These are phyloP conservation scores for Podarcis raffonei DNA, from an alignment of 2,113 vertebrate species.

Conservation along the genomic window DNA sequence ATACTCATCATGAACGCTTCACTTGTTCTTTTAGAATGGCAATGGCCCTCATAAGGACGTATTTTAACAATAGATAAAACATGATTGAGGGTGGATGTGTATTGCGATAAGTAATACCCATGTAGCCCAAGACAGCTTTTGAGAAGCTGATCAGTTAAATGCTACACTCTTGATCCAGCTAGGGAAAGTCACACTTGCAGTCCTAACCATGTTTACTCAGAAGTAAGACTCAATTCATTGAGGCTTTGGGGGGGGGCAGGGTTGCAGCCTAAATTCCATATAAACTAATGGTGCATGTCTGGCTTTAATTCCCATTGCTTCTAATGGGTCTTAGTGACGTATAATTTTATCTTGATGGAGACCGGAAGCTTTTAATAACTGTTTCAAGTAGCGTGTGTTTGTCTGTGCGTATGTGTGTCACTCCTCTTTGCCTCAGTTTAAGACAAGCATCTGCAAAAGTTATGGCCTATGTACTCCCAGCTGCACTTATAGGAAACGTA, in stretches of 20 bases:
- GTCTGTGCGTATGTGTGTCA: too few relatives aligned
- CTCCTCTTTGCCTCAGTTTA: not conserved
- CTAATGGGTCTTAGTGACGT: not conserved
- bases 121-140: accelerated
- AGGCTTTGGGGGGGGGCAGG: too few relatives aligned
- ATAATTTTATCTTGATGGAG: not conserved
- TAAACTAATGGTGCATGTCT: not conserved
- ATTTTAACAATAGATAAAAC: not conserved
- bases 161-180: not conserved
- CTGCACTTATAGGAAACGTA: not conserved
- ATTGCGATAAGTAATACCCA: accelerated
- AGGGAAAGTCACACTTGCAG: not conserved
- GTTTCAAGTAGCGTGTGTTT: not conserved
- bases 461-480: not conserved
- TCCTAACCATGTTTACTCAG: too few relatives aligned
- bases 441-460: not conserved
- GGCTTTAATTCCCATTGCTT: not conserved
- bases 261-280: too few relatives aligned
- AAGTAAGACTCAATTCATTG: too few relatives aligned
- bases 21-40: too few relatives aligned
- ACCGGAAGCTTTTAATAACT: not conserved
- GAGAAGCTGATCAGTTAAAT: not conserved
- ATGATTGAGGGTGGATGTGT: not conserved
- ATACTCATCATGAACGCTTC: too few relatives aligned
- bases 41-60: not conserved